Evolutionary conservation across 2,888 invertebrate genomes (phyloP), one percentile per base, ranked within the genome.

Genomic region (Notocelia uddmanniana): DNA sequence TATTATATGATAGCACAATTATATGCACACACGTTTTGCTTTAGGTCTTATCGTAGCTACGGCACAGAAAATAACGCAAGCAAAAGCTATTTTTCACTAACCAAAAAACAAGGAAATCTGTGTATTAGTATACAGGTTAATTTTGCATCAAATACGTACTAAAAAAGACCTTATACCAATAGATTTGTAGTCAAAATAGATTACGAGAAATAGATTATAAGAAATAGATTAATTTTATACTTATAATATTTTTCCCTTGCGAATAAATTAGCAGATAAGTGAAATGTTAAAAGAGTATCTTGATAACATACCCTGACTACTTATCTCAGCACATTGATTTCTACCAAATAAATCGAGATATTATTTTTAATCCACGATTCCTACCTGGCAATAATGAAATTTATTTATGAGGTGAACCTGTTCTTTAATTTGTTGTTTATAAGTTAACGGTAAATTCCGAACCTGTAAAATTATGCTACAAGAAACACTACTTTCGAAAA

Each of bases 401-500:
- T 26, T 23, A 41, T 50, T 67, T 45, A 10, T 26, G 45, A 48
- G 45, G n/a, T 52, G 54, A 67, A 71, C 66, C 59, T 71, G 71
- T 54, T 71, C 45, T 54, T 5, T 23, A 48, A 50, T 57, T 50
- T 26, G 10, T 50, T 55, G 15, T 62, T 55, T 62, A 68, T 21
- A 68, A 50, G 37, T 55, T 62, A 72, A 68, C 68, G 45, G 26
- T 48, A 26, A 34, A 48, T n/a, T 48, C 18, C 11, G 57, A 62
- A 55, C 26, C n/a, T 55, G 34, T 26, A 37, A n/a, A n/a, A 48
- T n/a, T 69, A 60, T 26, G 21, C 48, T 21, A 21, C 6, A 54
- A 34, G 69, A 60, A 34, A 26, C 41, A 52, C 13, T 10, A 37
- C 60, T 0, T 63, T 31, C 52, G 55, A 9, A 77, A 83, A 79